Percentiles rank a stretch among this genome's conserved stretches.
These are phyloP conservation scores for Paralvinella palmiformis DNA, from an alignment of 1,140 invertebrate species.

Conservation along the genomic window DNA sequence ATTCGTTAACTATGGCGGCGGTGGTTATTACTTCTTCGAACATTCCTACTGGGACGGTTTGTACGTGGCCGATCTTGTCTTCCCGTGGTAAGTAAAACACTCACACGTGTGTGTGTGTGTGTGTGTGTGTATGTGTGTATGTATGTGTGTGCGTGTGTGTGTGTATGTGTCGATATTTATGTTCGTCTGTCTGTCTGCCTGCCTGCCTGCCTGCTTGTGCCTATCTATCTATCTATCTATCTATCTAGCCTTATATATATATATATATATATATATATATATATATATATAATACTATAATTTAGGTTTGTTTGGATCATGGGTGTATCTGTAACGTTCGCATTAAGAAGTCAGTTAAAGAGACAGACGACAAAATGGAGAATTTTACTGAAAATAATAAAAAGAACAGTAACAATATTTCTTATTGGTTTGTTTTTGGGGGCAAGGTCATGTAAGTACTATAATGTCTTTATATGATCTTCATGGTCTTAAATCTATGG, in stretches of 20 bases:
- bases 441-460: too few species aligned
- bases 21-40: slow-evolving; percentile 74
- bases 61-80: slow-evolving; percentile 80
- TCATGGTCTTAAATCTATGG: too few species aligned
- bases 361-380: not conserved
- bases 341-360: not conserved
- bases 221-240: too few species aligned
- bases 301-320: not conserved
- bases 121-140: too few species aligned
- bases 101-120: too few species aligned
- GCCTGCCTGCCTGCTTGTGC: too few species aligned
- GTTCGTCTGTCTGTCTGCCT: too few species aligned
- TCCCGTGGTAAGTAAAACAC: slow-evolving; percentile 72
- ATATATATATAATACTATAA: not conserved
- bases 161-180: too few species aligned
- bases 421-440: not conserved
- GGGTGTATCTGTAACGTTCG: not conserved
- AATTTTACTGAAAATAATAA: not conserved
- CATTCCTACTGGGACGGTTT: slow-evolving; percentile 86
- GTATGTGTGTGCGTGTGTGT: too few species aligned
- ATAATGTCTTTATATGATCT: too few species aligned
- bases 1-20: slow-evolving; percentile 73
- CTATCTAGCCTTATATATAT: too few species aligned
- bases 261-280: not conserved
- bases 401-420: not conserved